phyloP scores from a whole-genome alignment of 2,797 vertebrate genomes.

The Vespertilio murinus region DNA sequence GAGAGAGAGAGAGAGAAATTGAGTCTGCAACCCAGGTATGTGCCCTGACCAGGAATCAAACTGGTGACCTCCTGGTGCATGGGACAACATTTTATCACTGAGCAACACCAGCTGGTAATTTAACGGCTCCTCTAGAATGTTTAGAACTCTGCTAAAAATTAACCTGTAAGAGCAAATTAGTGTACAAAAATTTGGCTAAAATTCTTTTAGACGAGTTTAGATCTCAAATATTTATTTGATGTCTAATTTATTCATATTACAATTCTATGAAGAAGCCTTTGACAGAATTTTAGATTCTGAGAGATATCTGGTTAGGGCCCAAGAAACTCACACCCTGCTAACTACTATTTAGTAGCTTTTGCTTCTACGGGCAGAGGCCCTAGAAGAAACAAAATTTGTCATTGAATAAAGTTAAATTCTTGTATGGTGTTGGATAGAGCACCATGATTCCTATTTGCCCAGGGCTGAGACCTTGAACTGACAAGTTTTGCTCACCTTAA shows the following conservation, averaged over 20 bases:
- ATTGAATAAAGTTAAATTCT: background rate
- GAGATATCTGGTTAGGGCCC: background rate
- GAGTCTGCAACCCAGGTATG: too few species aligned
- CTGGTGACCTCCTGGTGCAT: too few species aligned
- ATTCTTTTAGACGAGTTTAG: slow-evolving; percentile 22
- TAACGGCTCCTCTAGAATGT: background rate
- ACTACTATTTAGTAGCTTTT: background rate
- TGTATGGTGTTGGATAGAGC: background rate
- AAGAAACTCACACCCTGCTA: background rate
- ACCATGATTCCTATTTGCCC: background rate
- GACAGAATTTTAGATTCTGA: background rate
- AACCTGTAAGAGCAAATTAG: background rate
- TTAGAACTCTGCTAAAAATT: slow-evolving; percentile 6
- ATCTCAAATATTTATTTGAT: background rate
- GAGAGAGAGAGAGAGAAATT: too few species aligned
- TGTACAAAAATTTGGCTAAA: background rate
- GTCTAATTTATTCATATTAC: background rate
- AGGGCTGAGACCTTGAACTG: background rate
- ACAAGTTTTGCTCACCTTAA: background rate
- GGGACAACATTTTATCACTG: too few species aligned
- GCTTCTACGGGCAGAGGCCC: background rate
- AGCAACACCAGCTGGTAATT: background rate
- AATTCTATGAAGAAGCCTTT: background rate
- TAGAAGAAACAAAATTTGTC: background rate
- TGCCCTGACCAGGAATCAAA: too few species aligned